Base-by-base conservation (phyloP, 2,888 invertebrate species). In the Tridacna crocea region DNA sequence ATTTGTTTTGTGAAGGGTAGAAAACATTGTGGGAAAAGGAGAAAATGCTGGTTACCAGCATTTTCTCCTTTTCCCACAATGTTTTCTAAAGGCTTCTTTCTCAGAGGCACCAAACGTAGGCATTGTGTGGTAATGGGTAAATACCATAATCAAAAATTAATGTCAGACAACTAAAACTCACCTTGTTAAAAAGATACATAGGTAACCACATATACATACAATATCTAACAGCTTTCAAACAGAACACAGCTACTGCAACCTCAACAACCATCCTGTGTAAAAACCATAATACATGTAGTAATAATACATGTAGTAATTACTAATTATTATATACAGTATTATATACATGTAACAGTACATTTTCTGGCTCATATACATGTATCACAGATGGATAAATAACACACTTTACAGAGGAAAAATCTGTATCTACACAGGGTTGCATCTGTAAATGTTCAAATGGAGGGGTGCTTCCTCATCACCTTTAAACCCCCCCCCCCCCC, bases 191-290 rank as follows among this genome's bases (percentile, higher is more conserved):
- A 12, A 95, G 90, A 86, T 94, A 95, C 91, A 95, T 92, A 4
- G 95, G 95, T 46, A 95, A 91, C 95, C 95, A 95, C 92, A 95
- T 94, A 89, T 95, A 95, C 93, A 95, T 94, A 85, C 94, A 94
- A 88, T 95, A 95, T 22, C 95, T 93, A 15, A 95, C 95, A 36
- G 95, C 90, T 90, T 95, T 95, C 22, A 95, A 87, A 89, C 95
- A 95, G 75, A 95, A 94, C 83, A 95, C 94, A 26, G 94, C 93
- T 58, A 94, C 75, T 10, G 95, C 93, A 19, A 95, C 92, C 84
- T 95, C 95, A 13, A 93, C 90, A 17, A 95, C 93, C 85, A 93
- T 93, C 51, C 94, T 94, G 83, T 8, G 79, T 76, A 46, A 11
- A 55, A 17, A 61, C 1, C 6, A 55, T 15, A 55, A 36, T 36